Evolutionary conservation across 2,888 invertebrate species (phyloP).

Genomic region (Ichneumoninae sp.): DNA sequence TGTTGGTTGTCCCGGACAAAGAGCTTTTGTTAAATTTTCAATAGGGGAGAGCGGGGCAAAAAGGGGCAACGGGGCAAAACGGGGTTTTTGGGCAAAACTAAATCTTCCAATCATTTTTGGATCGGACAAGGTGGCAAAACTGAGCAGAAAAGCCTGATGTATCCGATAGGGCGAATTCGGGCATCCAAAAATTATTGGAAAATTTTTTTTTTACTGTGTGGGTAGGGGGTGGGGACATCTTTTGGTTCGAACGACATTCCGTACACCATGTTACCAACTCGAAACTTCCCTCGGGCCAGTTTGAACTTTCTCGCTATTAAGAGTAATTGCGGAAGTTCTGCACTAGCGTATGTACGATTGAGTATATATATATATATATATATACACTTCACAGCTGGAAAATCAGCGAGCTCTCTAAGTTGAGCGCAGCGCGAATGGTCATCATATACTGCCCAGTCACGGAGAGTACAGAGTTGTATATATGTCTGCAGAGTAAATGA

Average conservation of each 20-base stretch:
- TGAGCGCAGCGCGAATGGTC: conserved; percentile 43
- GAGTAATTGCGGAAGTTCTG: conserved; percentile 63
- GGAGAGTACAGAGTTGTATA: conserved; percentile 16
- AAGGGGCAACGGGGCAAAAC: no score
- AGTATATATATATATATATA: conserved; percentile 14
- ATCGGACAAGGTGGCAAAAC: no score
- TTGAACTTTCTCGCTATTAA: conserved; percentile 69
- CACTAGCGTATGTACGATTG: conserved; percentile 1
- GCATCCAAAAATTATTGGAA: no score
- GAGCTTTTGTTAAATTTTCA: background rate
- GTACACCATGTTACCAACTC: conserved; percentile 8
- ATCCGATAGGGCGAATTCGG: no score
- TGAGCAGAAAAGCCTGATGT: no score
- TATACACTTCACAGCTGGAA: conserved; percentile 20
- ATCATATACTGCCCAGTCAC: conserved; percentile 40
- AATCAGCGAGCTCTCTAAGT: conserved; percentile 39
- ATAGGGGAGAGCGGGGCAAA: background rate
- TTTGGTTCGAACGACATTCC: conserved; percentile 23
- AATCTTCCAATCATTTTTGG: no score
- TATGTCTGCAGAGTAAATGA: background rate
- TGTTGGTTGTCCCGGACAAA: background rate
- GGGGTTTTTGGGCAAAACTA: no score
- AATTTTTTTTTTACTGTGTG: background rate
- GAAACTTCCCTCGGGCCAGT: conserved; percentile 46
- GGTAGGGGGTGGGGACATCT: background rate